These are phyloP conservation scores for Oscheius onirici DNA, from an alignment of 2,888 invertebrate species.

Conservation along the genomic window DNA sequence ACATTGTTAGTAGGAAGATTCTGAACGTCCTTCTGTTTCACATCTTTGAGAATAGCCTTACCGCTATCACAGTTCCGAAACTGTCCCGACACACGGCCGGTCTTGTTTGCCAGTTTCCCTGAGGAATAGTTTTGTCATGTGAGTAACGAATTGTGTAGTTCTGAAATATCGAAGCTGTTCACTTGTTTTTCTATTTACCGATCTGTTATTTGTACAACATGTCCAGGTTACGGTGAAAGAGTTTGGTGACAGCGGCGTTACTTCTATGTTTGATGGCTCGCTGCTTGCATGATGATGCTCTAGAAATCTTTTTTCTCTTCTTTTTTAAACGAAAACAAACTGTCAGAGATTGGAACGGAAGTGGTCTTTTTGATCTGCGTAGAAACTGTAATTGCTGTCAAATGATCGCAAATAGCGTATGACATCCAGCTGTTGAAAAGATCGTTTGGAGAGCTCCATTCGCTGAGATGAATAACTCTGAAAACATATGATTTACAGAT, in stretches of 20 bases:
- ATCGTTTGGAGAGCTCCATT: constrained; percentile 61
- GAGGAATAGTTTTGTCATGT: constrained; percentile 55
- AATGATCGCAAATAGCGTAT: constrained; percentile 63
- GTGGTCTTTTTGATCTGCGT: constrained; percentile 37
- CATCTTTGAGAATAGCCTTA: not conserved
- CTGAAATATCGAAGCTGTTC: constrained; percentile 38
- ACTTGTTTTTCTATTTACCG: constrained; percentile 35
- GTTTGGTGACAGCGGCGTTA: constrained; percentile 58
- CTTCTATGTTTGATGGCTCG: constrained; percentile 63
- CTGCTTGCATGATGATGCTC: not conserved
- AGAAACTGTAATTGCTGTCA: constrained; percentile 47
- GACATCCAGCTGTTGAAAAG: constrained; percentile 64
- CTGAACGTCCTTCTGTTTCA: constrained; percentile 10
- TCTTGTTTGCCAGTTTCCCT: constrained; percentile 56
- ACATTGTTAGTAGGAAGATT: constrained; percentile 58
- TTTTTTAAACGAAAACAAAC: no score
- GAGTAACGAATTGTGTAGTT: constrained; percentile 66
- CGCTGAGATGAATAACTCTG: constrained; percentile 66
- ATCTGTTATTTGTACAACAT: constrained; percentile 67
- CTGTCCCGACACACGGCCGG: constrained; percentile 60
- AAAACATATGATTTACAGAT: not conserved
- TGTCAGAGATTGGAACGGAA: no score
- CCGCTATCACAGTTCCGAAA: constrained; percentile 50
- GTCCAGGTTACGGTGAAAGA: constrained; percentile 66
- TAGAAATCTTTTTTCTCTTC: not conserved